Conservation (phyloP, 2,797 vertebrate genomes). For the Bradypodion ventrale region DNA sequence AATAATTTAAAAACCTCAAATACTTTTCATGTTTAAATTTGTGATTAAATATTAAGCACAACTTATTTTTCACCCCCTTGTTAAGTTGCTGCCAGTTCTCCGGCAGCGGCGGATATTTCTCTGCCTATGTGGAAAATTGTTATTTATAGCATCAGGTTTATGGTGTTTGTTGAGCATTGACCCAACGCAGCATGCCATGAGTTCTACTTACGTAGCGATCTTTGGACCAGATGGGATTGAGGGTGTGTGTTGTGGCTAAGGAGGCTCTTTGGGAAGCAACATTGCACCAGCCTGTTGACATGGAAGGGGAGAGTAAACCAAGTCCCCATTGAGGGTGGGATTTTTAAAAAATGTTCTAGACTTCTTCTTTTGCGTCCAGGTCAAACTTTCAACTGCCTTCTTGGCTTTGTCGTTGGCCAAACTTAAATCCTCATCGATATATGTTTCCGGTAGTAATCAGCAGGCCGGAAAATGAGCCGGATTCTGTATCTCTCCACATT, state of each 20-base stretch:
- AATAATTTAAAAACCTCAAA: conserved; percentile 46
- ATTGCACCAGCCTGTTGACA: neutral
- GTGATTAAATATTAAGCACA: conserved; percentile 59
- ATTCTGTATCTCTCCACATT: too few species aligned
- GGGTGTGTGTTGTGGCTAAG: neutral
- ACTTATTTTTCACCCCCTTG: conserved; percentile 48
- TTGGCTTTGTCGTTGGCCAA: too few species aligned
- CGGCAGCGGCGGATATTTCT: conserved; percentile 27
- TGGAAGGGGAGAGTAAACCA: neutral
- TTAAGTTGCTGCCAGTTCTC: conserved; percentile 11
- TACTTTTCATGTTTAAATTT: conserved; percentile 39
- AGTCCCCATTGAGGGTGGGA: too few species aligned
- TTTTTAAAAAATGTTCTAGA: too few species aligned
- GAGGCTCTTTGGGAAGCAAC: neutral
- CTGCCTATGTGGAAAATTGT: neutral
- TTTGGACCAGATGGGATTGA: neutral
- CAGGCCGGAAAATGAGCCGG: too few species aligned
- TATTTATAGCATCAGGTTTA: conserved; percentile 20
- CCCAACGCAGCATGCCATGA: conserved; percentile 8
- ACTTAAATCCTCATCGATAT: too few species aligned
- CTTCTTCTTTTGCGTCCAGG: too few species aligned
- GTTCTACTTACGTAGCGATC: neutral
- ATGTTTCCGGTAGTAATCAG: too few species aligned
- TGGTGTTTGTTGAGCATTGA: neutral
- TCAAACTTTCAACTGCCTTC: too few species aligned